Evolutionary conservation across 2,113 vertebrate species (phyloP).

Genomic region (Gallinago media): DNA sequence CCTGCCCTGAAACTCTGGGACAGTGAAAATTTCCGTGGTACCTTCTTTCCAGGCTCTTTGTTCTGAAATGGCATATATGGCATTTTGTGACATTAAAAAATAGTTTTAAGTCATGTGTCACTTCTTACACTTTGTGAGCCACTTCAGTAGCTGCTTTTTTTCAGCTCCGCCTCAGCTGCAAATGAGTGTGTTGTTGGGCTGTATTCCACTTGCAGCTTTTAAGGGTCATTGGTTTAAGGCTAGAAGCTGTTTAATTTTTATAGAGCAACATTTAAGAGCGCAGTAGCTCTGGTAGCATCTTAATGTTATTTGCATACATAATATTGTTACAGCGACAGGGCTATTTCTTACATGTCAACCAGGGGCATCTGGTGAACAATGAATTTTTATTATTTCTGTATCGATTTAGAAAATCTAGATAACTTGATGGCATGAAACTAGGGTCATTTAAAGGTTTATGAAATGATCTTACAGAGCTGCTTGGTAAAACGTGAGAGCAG

Average conservation of each 20-base stretch:
- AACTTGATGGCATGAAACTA: not conserved
- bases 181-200: not conserved
- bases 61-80: not conserved
- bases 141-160: not conserved
- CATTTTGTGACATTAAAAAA: not conserved
- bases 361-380: conserved; percentile 19
- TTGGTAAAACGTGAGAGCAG: conserved; percentile 8
- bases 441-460: conserved; percentile 6
- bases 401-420: conserved; percentile 21
- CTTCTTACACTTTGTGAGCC: not conserved
- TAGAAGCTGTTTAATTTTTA: conserved; percentile 15
- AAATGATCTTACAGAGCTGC: not conserved
- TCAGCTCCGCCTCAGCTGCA: not conserved
- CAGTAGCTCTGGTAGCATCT: not conserved
- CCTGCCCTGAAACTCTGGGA: not conserved
- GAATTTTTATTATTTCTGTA: conserved; percentile 38
- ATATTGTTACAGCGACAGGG: conserved; percentile 13
- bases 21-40: not conserved
- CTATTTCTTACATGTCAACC: not conserved
- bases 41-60: not conserved
- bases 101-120: not conserved
- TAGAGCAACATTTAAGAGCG: not conserved
- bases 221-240: not conserved
- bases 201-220: not conserved
- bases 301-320: not conserved